Evolutionary conservation across 2,888 invertebrate genomes (phyloP).

Genomic region (Sipha maydis): DNA sequence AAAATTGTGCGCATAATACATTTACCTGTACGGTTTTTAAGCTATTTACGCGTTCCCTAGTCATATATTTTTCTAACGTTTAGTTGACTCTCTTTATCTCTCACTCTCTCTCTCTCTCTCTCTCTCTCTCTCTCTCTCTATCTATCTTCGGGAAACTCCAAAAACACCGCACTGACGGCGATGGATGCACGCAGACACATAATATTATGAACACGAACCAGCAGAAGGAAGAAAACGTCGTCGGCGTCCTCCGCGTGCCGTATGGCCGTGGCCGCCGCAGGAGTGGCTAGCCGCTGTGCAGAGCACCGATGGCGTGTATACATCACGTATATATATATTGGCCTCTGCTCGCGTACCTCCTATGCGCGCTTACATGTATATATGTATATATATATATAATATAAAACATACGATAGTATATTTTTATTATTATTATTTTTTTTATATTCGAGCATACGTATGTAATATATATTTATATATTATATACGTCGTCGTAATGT

Average conservation of each 20-base stretch:
- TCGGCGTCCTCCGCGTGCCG: conserved; percentile 46
- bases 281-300: conserved; percentile 42
- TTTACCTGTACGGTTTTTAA: too few relatives aligned
- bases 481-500: not conserved
- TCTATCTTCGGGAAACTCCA: not conserved
- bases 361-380: not conserved
- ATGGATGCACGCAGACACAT: not conserved
- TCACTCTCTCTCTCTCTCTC: too few relatives aligned
- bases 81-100: too few relatives aligned
- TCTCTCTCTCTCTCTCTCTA: too few relatives aligned
- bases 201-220: not conserved
- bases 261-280: conserved; percentile 34
- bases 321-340: not conserved
- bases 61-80: too few relatives aligned
- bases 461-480: not conserved
- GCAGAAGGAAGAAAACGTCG: not conserved
- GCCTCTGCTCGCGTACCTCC: not conserved
- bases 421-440: conserved; percentile 10
- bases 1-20: too few relatives aligned
- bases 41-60: too few relatives aligned
- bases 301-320: not conserved
- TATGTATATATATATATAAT: not conserved
- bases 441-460: not conserved
- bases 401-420: not conserved
- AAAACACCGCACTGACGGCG: not conserved